These are phyloP conservation scores for Eleginops maclovinus DNA, from an alignment of 2,113 vertebrate genomes.

Conservation along the genomic window DNA sequence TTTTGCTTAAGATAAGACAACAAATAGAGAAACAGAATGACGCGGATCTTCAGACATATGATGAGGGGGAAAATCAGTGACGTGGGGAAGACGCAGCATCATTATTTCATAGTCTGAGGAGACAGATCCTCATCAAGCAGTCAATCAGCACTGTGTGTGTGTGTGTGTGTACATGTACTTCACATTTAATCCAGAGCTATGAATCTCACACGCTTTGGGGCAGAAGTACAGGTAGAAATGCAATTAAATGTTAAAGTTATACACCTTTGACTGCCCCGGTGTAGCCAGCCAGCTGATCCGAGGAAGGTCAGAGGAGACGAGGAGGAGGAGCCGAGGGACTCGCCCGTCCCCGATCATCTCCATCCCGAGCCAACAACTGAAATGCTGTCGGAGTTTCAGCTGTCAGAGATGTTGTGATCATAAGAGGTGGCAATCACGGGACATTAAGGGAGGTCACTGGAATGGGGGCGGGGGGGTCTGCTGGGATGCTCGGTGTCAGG, in stretches of 20 bases:
- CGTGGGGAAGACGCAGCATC: constrained; percentile 25
- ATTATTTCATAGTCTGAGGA: constrained; percentile 56
- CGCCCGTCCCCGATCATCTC: not conserved
- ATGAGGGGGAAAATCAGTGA: not conserved
- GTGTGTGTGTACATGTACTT: constrained; percentile 16
- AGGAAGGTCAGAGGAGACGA: constrained; percentile 52
- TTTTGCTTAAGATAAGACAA: too few relatives aligned
- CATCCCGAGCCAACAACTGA: constrained; percentile 22
- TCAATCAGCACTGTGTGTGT: constrained; percentile 47
- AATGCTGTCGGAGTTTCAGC: constrained; percentile 12
- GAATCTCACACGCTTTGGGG: constrained; percentile 65
- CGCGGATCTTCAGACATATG: too few relatives aligned
- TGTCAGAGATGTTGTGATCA: constrained; percentile 14
- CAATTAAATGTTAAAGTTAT: constrained; percentile 65
- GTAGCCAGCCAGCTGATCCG: constrained; percentile 34
- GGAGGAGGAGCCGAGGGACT: constrained; percentile 28
- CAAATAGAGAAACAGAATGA: too few relatives aligned
- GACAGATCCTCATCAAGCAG: constrained; percentile 36
- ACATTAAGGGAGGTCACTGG: constrained; percentile 50
- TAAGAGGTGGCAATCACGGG: constrained; percentile 61
- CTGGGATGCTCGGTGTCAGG: constrained; percentile 14
- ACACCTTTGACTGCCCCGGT: constrained; percentile 35
- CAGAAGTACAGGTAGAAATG: constrained; percentile 33
- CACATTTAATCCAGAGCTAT: constrained; percentile 41
- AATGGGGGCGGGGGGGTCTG: constrained; percentile 10